A percentile compares a stretch with the other conserved stretches of the same genome.
Conservation (phyloP, 2,797 vertebrate genomes). For the Gambelia wislizenii region DNA sequence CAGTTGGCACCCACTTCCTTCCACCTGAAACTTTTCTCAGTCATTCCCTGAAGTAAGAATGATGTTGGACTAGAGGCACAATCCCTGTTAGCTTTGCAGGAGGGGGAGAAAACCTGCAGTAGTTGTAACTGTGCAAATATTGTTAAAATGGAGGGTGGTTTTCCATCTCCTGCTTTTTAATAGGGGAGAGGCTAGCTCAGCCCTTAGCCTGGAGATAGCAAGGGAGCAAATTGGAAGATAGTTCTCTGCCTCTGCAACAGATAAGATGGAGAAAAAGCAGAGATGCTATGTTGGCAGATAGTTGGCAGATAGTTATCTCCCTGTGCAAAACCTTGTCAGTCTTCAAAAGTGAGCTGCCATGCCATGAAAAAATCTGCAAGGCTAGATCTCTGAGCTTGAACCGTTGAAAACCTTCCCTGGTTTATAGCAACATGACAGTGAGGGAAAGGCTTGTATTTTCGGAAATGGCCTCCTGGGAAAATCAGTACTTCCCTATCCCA, state of each 20-base stretch:
- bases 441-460: neutral
- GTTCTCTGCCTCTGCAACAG: neutral
- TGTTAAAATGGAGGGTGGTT: neutral
- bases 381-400: no score
- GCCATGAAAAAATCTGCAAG: no score
- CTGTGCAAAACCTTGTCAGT: no score
- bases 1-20: no score
- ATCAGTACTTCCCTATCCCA: no score
- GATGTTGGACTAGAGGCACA: neutral
- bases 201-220: neutral
- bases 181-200: neutral
- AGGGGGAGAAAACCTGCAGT: neutral
- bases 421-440: neutral
- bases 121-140: neutral
- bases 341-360: no score
- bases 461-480: no score
- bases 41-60: neutral
- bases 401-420: no score
- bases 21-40: neutral
- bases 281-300: neutral
- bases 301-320: no score
- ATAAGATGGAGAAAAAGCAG: neutral
- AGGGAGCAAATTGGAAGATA: neutral
- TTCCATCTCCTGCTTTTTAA: neutral
- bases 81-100: neutral